Evolutionary conservation across 2,888 invertebrate species (phyloP).

Genomic region (Drosophila birchii): DNA sequence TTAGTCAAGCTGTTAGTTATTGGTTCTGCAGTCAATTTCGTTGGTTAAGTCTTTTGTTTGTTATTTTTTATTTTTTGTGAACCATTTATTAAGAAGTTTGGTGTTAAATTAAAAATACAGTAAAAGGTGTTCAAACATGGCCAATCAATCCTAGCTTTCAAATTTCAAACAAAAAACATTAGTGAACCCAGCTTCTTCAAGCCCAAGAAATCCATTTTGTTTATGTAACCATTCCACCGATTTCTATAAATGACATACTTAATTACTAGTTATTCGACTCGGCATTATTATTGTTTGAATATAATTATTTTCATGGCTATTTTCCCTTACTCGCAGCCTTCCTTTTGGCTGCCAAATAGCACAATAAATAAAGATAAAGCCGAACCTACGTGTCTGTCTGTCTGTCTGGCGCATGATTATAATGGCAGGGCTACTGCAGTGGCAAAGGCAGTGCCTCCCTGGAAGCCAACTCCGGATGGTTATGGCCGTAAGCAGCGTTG

Average conservation of each 20-base stretch:
- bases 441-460: conserved; percentile 53
- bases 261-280: conserved; percentile 49
- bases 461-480: conserved; percentile 48
- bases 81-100: no score
- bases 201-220: neutral
- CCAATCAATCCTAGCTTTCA: no score
- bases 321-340: conserved; percentile 31
- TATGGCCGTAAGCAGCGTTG: conserved; percentile 69
- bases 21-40: no score
- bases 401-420: conserved; percentile 67
- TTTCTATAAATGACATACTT: conserved; percentile 56
- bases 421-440: conserved; percentile 70
- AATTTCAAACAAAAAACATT: no score
- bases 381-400: conserved; percentile 8
- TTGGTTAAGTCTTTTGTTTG: no score
- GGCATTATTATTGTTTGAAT: conserved; percentile 28
- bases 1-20: no score
- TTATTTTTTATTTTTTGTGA: no score
- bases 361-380: conserved; percentile 78
- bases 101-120: no score
- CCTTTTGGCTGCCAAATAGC: conserved; percentile 60
- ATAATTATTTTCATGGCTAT: conserved; percentile 36
- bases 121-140: no score
- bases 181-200: no score
- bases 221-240: neutral